Conservation (phyloP, 2,888 invertebrate genomes). For the Hydrotaea diabolus region DNA sequence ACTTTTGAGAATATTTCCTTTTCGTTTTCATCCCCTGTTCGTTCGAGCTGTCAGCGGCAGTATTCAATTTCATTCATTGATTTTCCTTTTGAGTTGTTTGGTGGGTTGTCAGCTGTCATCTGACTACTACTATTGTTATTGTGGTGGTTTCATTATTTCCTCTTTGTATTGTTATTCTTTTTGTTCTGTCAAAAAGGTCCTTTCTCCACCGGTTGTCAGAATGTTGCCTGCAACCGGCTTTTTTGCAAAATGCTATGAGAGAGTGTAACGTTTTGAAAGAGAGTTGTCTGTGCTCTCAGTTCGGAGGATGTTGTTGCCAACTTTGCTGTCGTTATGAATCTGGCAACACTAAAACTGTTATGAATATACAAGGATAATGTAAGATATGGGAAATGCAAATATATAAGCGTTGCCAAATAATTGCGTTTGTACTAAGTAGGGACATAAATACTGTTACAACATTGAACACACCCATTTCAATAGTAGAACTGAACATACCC, state of each 20-base stretch:
- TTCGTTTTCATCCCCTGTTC: conserved; percentile 48
- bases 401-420: too few relatives aligned
- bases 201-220: background rate
- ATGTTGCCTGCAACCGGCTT: conserved; percentile 54
- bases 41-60: background rate
- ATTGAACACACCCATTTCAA: too few relatives aligned
- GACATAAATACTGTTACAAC: too few relatives aligned
- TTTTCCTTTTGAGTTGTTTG: conserved; percentile 68
- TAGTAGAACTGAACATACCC: too few relatives aligned
- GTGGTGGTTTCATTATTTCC: background rate
- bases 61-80: conserved; percentile 70
- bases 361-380: too few relatives aligned
- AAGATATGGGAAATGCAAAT: too few relatives aligned
- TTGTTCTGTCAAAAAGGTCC: conserved; percentile 33
- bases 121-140: background rate
- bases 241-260: background rate
- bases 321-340: too few relatives aligned
- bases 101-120: conserved; percentile 47
- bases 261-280: too few relatives aligned
- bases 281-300: too few relatives aligned
- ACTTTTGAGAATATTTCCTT: conserved; percentile 25
- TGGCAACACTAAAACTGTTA: too few relatives aligned
- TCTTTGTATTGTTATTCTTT: conserved; percentile 19
- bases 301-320: too few relatives aligned
- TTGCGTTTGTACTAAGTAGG: too few relatives aligned